phyloP scores from a whole-genome alignment of 35 echinoderm and acorn worm species.

The Holothuria glaberrima region DNA sequence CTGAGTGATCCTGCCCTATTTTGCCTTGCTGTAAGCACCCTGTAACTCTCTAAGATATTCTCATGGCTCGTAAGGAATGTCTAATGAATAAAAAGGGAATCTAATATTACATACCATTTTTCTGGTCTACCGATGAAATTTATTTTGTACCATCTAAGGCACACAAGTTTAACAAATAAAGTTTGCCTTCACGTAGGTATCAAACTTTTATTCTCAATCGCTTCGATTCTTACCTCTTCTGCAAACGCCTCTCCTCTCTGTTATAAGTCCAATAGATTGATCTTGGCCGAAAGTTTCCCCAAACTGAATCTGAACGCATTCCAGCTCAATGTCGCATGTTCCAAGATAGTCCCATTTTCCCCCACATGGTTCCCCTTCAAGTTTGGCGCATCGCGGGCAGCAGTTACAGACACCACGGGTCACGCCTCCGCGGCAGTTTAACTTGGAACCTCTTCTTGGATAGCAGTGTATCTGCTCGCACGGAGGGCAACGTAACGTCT shows the following conservation, averaged over 20 bases:
- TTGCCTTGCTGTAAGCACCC: too few species aligned
- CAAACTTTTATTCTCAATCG: too few species aligned
- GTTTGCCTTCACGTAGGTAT: too few species aligned
- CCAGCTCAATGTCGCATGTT: constrained; percentile 80
- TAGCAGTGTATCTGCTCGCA: constrained; percentile 85
- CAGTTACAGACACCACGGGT: constrained; percentile 87
- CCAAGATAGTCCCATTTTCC: constrained; percentile 92
- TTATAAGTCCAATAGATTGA: not conserved
- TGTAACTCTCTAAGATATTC: too few species aligned
- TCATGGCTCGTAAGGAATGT: too few species aligned
- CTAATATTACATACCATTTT: too few species aligned
- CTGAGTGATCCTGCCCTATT: too few species aligned
- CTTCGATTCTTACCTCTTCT: constrained; percentile 70
- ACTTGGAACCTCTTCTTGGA: constrained; percentile 77
- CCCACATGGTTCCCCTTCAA: constrained; percentile 85
- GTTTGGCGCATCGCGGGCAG: constrained; percentile 87
- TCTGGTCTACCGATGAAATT: too few species aligned
- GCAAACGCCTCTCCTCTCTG: constrained; percentile 56
- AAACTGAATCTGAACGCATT: constrained; percentile 55
- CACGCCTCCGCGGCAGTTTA: constrained; percentile 88
- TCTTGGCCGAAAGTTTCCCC: constrained; percentile 8
- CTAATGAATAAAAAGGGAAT: too few species aligned
- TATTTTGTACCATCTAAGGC: too few species aligned
- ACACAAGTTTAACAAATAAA: too few species aligned
- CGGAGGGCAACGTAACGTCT: constrained; percentile 72